Evolutionary conservation across 2,888 invertebrate species (phyloP).

Genomic region (Pachliopta kotzebuea): DNA sequence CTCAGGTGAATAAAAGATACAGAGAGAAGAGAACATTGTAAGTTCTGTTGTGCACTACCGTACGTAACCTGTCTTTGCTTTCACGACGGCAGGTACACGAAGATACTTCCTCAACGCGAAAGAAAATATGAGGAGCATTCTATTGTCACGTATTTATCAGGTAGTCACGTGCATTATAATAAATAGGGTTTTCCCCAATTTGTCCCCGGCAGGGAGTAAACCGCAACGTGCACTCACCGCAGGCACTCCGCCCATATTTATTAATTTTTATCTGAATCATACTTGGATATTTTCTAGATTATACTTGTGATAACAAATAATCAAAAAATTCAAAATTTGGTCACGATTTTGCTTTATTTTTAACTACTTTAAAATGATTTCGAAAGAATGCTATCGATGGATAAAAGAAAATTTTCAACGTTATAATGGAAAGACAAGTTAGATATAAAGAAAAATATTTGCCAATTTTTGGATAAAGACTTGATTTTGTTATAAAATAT

Average conservation of each 20-base stretch:
- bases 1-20: no score
- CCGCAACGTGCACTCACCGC: conserved; percentile 11
- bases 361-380: background rate
- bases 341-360: background rate
- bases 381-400: no score
- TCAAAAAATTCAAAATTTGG: background rate
- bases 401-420: no score
- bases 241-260: background rate
- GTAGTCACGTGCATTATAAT: conserved; percentile 10
- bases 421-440: no score
- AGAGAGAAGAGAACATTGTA: no score
- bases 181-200: conserved; percentile 18
- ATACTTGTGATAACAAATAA: background rate
- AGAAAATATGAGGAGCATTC: background rate
- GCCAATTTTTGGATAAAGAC: no score
- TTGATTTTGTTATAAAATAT: no score
- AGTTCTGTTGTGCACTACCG: no score
- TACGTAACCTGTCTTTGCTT: no score
- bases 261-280: background rate
- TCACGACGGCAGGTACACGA: no score
- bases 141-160: background rate
- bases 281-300: background rate
- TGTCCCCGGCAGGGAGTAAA: conserved; percentile 10
- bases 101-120: no score
- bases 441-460: no score